These are phyloP conservation scores for Heterotis niloticus DNA, from an alignment of 2,113 vertebrate species.

Conservation along the genomic window DNA sequence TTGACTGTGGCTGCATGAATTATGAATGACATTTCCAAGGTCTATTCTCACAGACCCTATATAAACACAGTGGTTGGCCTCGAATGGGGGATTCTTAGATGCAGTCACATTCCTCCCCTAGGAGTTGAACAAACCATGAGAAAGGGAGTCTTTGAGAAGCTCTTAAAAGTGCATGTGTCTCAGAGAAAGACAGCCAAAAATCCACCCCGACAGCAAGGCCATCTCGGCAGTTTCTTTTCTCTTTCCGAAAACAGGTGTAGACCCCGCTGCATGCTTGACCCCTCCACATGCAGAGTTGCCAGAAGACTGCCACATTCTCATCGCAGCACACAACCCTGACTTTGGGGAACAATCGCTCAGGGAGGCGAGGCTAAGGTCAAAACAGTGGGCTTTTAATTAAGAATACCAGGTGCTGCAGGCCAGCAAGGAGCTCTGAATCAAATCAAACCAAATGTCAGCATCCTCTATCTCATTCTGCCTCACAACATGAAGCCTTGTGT, in stretches of 20 bases:
- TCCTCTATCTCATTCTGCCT: background rate
- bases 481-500: background rate
- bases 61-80: background rate
- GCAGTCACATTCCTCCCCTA: background rate
- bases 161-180: background rate
- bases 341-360: background rate
- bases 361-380: background rate
- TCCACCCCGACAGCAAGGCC: background rate
- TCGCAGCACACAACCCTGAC: background rate
- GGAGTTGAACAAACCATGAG: no score
- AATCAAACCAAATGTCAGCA: conserved; percentile 16
- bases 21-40: no score
- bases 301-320: background rate
- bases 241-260: background rate
- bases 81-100: background rate
- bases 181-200: background rate
- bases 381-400: conserved; percentile 3
- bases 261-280: background rate
- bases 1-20: no score
- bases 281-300: no score
- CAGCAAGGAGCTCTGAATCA: background rate
- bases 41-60: no score
- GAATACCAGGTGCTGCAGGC: background rate
- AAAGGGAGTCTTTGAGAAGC: conserved; percentile 9
- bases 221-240: background rate